Evolutionary conservation across 1,140 invertebrate genomes (phyloP), one percentile per base, ranked within the genome.

Genomic region (Ruditapes philippinarum): DNA sequence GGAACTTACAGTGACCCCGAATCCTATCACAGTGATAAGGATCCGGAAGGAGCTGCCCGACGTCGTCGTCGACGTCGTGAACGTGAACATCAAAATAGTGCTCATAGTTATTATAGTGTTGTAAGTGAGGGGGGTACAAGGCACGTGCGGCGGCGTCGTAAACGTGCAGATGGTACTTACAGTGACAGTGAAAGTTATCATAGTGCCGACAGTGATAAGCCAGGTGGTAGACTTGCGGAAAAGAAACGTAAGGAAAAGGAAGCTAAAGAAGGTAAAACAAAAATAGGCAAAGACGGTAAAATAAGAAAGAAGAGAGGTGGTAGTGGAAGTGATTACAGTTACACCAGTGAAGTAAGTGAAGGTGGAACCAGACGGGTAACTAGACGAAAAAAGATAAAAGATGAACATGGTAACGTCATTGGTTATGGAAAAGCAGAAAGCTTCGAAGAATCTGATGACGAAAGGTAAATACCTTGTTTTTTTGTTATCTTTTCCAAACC

Each of bases 91-190:
- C 33, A 84, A 22, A 93, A 92, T 80, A 95, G 95, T 91, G 95
- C 94, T 12, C 93, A 95, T 78, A 95, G 95, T 86, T 95, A 95
- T 84, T 94, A 92, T 73, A 95, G 95, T 87, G 94, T 95, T 5
- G 91, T 93, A 25, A 95, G 94, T 88, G 95, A 91, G 25, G 95
- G 95, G 17, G 95, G 95, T 5, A 95, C 95, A 14, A 91, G 95
- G 12, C 93, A 94, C 68, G 95, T 95, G 3, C 90, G 89, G 17
- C 90, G 95, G 33, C 88, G 91, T 17, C 91, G 91, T 57, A 94
- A 92, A 82, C 88, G 90, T n/a, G 93, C 89, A 7, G 95, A 95
- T 65, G 95, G 95, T 22, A 95, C 95, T 0, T 95, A 95, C 88
- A 92, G 94, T 60, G 92, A 74, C 45, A 93, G 92, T 81, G 95